Evolutionary conservation across 30 jellyfish, hydroid and myxozoan genomes (phyloP).

Genomic region (Aurelia aurita): DNA sequence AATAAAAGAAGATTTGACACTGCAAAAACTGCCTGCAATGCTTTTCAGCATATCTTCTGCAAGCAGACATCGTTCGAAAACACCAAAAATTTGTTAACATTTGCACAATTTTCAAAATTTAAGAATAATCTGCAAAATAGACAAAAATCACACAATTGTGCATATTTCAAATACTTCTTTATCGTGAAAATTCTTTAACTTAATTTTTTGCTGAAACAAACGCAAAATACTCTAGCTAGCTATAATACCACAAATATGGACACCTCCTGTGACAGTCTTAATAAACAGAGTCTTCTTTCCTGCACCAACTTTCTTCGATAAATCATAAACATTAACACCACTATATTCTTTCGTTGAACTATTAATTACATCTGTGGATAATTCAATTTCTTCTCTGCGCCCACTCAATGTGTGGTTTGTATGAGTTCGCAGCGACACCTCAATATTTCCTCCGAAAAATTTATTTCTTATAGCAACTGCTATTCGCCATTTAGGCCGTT

Average conservation of each 20-base stretch:
- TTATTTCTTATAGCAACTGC: slow-evolving; percentile 69
- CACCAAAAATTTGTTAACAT: no score
- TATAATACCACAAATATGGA: slow-evolving; percentile 73
- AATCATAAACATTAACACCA: slow-evolving; percentile 71
- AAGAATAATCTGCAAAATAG: no score
- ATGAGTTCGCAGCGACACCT: slow-evolving; percentile 17
- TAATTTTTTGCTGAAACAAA: no score
- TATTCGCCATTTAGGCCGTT: slow-evolving; percentile 39
- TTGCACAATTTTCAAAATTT: no score
- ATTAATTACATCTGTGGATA: slow-evolving; percentile 25
- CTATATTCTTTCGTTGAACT: slow-evolving; percentile 30
- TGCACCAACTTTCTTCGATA: slow-evolving; percentile 51
- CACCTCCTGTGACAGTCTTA: slow-evolving; percentile 76
- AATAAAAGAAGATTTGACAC: no score
- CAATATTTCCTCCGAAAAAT: slow-evolving; percentile 76
- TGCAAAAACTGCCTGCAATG: no score
- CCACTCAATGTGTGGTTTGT: not conserved
- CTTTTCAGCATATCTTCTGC: no score
- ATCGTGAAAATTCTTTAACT: no score
- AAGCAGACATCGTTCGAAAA: no score
- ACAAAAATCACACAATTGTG: no score
- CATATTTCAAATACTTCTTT: no score
- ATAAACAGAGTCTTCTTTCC: slow-evolving; percentile 63
- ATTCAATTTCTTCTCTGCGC: slow-evolving; percentile 14
- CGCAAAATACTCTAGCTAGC: slow-evolving; percentile 11